Percentiles rank a stretch among this genome's conserved stretches.
These are phyloP conservation scores for Gobionotothen gibberifrons DNA, from an alignment of 2,797 vertebrate genomes.

Conservation along the genomic window DNA sequence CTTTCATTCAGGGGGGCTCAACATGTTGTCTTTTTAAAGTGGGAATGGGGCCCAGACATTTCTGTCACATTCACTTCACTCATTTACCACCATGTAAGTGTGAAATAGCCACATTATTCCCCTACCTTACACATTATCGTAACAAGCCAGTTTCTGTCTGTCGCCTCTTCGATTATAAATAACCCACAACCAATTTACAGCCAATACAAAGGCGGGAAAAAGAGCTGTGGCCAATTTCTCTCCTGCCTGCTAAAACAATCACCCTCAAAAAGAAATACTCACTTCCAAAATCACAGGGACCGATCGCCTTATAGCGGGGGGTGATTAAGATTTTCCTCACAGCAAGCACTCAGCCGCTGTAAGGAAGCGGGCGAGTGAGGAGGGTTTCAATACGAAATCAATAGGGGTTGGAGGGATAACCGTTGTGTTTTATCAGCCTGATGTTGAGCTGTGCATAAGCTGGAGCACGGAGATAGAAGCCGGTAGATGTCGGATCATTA, in stretches of 20 bases:
- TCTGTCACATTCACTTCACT: conserved; percentile 41
- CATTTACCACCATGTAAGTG: conserved; percentile 43
- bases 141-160: conserved; percentile 47
- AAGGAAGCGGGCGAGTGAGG: conserved; percentile 62
- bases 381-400: conserved; percentile 70
- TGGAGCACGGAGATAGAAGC: conserved; percentile 46
- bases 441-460: conserved; percentile 55
- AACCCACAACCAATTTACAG: conserved; percentile 25
- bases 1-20: conserved; percentile 1
- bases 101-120: conserved; percentile 46
- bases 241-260: conserved; percentile 48
- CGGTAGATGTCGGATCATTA: conserved; percentile 54
- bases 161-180: conserved; percentile 34
- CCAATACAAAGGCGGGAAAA: conserved; percentile 29
- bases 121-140: conserved; percentile 35
- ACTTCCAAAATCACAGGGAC: conserved; percentile 54
- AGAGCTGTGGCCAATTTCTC: conserved; percentile 30
- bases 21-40: conserved; percentile 13
- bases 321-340: conserved; percentile 76
- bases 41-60: conserved; percentile 3
- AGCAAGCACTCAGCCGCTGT: conserved; percentile 42
- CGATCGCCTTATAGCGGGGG: conserved; percentile 35
- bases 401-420: conserved; percentile 76
- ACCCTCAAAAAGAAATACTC: conserved; percentile 50
- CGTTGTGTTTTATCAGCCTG: conserved; percentile 76